Percentiles rank a stretch among this genome's conserved stretches.
phyloP scores from a whole-genome alignment of 2,797 vertebrate genomes.

The Basileuterus tristriatus region DNA sequence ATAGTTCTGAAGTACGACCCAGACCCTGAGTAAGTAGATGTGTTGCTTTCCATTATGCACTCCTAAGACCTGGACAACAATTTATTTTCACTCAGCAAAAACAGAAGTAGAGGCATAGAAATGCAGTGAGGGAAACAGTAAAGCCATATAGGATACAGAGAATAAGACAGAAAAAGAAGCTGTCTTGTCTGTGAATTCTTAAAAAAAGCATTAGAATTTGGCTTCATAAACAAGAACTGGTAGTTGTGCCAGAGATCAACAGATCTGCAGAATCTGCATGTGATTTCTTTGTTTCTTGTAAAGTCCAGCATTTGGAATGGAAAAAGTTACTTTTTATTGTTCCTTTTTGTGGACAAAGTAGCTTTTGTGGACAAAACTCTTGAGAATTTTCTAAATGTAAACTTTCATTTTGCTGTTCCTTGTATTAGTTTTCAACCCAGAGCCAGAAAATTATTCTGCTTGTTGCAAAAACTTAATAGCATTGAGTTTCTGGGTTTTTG shows the following conservation, averaged over 20 bases:
- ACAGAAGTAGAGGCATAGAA: not conserved
- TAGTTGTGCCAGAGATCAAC: not conserved
- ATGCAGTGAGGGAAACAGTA: not conserved
- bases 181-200: not conserved
- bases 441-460: not conserved
- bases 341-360: not conserved
- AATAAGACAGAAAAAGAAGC: not conserved
- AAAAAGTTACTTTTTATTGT: not conserved
- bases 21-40: constrained; percentile 85
- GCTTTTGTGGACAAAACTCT: not conserved
- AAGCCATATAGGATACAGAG: not conserved
- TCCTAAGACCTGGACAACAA: not conserved
- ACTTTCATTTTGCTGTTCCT: not conserved
- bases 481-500: not conserved
- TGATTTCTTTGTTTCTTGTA: not conserved
- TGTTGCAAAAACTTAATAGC: not conserved
- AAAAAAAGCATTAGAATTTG: not conserved
- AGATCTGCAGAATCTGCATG: not conserved
- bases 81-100: not conserved
- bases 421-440: not conserved
- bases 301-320: not conserved
- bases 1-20: constrained; percentile 92
- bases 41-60: not conserved
- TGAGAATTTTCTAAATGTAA: not conserved
- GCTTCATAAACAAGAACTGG: not conserved